Evolutionary conservation across 2,113 vertebrate species (phyloP).

Genomic region (Zosterops japonicus): DNA sequence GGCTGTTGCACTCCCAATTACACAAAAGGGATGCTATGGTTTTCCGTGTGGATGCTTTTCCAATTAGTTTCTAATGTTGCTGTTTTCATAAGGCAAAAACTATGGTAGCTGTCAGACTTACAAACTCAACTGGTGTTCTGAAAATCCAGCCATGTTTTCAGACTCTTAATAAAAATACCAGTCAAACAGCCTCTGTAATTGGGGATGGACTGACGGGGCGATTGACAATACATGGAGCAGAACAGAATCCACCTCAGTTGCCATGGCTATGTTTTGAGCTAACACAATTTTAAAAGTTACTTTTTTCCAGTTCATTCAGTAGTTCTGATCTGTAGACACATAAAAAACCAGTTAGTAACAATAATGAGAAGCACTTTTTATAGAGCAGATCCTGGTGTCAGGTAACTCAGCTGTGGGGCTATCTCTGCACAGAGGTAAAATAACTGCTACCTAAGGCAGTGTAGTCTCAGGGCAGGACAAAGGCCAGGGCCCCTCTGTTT

Average conservation of each 20-base stretch:
- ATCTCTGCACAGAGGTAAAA: not conserved
- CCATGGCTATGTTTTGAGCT: not conserved
- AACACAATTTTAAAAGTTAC: not conserved
- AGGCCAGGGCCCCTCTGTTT: not conserved
- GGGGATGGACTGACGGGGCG: not conserved
- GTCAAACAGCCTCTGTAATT: not conserved
- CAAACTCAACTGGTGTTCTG: not conserved
- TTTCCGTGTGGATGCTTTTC: not conserved
- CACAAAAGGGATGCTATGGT: not conserved
- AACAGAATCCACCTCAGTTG: constrained; percentile 22
- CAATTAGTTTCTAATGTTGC: not conserved
- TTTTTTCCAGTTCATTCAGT: not conserved
- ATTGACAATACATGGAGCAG: not conserved
- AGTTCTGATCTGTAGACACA: not conserved
- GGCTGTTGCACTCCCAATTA: not conserved
- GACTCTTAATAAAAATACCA: not conserved
- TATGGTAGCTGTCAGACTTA: not conserved
- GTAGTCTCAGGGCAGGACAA: not conserved
- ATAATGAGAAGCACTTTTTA: not conserved
- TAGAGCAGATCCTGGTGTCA: not conserved
- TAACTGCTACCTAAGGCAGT: not conserved
- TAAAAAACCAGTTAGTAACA: not conserved
- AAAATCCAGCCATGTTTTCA: constrained; percentile 23
- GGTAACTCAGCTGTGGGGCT: not conserved
- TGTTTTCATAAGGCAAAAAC: not conserved